These are phyloP conservation scores for Percina caprodes DNA, from an alignment of 2,113 vertebrate genomes.

Conservation along the genomic window DNA sequence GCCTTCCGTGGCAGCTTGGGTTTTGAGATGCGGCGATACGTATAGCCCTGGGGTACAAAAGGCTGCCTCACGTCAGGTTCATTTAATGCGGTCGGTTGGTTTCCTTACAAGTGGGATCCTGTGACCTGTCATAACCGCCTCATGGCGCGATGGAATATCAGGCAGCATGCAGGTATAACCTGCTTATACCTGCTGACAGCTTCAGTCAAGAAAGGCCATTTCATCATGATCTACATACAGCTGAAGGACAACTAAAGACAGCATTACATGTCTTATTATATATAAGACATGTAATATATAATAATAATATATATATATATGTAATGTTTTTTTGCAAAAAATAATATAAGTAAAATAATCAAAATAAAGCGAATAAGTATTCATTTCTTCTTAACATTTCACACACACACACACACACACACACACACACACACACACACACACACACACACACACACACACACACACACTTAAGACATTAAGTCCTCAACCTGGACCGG, in stretches of 20 bases:
- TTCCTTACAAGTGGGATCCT: constrained; percentile 70
- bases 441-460: constrained; percentile 64
- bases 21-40: constrained; percentile 84
- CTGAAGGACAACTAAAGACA: constrained; percentile 32
- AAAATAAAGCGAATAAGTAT: background rate
- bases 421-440: constrained; percentile 69
- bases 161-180: constrained; percentile 40
- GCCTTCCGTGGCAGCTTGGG: constrained; percentile 84
- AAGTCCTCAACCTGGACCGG: constrained; percentile 79
- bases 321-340: background rate
- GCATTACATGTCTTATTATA: background rate
- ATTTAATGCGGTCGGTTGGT: constrained; percentile 74
- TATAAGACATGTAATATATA: too few species aligned
- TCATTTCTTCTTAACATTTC: constrained; percentile 24
- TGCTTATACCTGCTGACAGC: background rate
- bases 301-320: too few species aligned
- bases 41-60: constrained; percentile 71
- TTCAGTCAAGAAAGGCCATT: background rate
- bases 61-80: constrained; percentile 72
- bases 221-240: background rate
- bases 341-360: background rate
- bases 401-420: constrained; percentile 65
- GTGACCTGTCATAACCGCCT: constrained; percentile 78
- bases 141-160: constrained; percentile 64
- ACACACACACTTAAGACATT: constrained; percentile 82